Percentiles rank a stretch among this genome's conserved stretches.
phyloP scores from a whole-genome alignment of 2,797 vertebrate species.

The Ispidina picta region DNA sequence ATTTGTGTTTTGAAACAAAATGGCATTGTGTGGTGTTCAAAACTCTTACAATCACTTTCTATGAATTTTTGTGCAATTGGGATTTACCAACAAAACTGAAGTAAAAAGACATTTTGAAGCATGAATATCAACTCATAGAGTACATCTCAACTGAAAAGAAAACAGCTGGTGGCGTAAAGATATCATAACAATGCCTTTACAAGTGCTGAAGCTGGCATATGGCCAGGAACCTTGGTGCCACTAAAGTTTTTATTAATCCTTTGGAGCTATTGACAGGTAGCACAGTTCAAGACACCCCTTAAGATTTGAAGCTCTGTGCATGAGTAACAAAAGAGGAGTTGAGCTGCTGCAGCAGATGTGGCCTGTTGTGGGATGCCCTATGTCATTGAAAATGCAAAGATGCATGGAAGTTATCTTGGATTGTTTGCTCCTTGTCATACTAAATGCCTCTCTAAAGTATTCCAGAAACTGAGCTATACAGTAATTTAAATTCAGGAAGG shows the following conservation, averaged over 20 bases:
- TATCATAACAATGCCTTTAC: neutral
- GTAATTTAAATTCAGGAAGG: slow-evolving; percentile 64
- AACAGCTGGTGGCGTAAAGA: neutral
- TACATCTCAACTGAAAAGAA: neutral
- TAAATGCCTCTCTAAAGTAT: slow-evolving; percentile 25
- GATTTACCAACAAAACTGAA: neutral
- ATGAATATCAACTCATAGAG: neutral
- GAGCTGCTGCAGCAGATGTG: neutral
- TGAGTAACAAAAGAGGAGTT: neutral
- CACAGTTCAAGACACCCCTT: neutral
- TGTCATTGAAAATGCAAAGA: slow-evolving; percentile 44
- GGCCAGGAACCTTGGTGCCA: neutral
- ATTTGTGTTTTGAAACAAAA: neutral
- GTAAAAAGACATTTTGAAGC: neutral
- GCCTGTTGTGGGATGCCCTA: slow-evolving; percentile 12
- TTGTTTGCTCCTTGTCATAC: neutral
- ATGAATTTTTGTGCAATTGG: neutral
- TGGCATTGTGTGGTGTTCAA: neutral
- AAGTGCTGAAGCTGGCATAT: neutral
- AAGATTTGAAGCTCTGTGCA: neutral
- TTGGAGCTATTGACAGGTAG: neutral
- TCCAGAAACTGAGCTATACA: slow-evolving; percentile 13
- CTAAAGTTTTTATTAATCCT: neutral
- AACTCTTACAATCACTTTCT: neutral
- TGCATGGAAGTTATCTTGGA: neutral